These are phyloP conservation scores for Pimpla rufipes DNA, from an alignment of 2,888 invertebrate species.

Conservation along the genomic window DNA sequence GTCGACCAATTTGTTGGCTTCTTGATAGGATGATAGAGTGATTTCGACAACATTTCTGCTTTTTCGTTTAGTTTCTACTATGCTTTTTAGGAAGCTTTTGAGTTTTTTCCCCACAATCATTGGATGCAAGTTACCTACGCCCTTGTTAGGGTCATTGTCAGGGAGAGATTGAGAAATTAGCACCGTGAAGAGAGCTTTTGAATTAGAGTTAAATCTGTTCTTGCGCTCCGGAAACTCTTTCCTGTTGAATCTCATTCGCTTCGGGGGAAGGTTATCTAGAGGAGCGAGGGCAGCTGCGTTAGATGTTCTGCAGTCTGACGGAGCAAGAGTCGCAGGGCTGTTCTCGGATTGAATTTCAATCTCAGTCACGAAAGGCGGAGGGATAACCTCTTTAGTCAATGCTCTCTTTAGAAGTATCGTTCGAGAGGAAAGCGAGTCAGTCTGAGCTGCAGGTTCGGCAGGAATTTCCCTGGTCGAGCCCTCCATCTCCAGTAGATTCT, in stretches of 20 bases:
- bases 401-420: too few relatives aligned
- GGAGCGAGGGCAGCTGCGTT: too few relatives aligned
- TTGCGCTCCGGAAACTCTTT: conserved; percentile 3
- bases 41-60: conserved; percentile 20
- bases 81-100: not conserved
- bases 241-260: not conserved
- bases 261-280: not conserved
- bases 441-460: too few relatives aligned
- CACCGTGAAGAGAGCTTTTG: not conserved
- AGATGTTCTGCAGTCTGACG: too few relatives aligned
- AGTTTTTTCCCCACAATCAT: conserved; percentile 1
- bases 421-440: too few relatives aligned
- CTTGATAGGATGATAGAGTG: not conserved
- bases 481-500: too few relatives aligned
- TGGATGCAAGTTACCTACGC: not conserved
- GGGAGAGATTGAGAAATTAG: not conserved
- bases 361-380: too few relatives aligned
- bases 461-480: too few relatives aligned
- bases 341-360: too few relatives aligned
- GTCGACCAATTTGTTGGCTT: conserved; percentile 20
- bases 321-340: too few relatives aligned
- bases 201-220: conserved; percentile 2
- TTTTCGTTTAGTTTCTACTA: not conserved
- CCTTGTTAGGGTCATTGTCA: not conserved
- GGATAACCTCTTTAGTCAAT: too few relatives aligned